These are phyloP conservation scores for Telmatochromis sp. DNA, from an alignment of 2,113 vertebrate species.

Conservation along the genomic window DNA sequence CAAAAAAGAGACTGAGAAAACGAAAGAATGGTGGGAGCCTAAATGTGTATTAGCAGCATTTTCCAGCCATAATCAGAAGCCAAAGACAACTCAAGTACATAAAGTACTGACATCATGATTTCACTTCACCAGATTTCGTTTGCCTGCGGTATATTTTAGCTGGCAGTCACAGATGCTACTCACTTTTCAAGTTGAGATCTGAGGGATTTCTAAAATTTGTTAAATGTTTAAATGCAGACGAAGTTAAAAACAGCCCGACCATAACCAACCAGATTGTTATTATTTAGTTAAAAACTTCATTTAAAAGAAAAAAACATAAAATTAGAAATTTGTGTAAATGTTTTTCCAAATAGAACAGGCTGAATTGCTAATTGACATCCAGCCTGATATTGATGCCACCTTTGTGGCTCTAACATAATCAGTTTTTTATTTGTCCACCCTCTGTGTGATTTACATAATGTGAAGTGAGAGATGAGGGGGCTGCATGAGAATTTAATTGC, in stretches of 20 bases:
- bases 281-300: not conserved
- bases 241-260: not conserved
- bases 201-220: not conserved
- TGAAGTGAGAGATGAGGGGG: not conserved
- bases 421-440: not conserved
- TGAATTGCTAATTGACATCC: not conserved
- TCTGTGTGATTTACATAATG: not conserved
- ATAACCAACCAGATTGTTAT: not conserved
- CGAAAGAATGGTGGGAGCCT: not conserved
- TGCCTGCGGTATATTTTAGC: not conserved
- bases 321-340: not conserved
- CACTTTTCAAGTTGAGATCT: not conserved
- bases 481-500: slow-evolving; percentile 20
- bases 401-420: not conserved
- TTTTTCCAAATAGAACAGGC: not conserved
- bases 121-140: not conserved
- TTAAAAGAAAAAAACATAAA: not conserved
- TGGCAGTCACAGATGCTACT: not conserved
- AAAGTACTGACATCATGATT: not conserved
- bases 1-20: not conserved
- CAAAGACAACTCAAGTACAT: not conserved
- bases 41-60: not conserved
- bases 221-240: not conserved
- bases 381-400: not conserved
- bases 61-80: not conserved